Evolutionary conservation across 2,888 invertebrate species (phyloP).

Genomic region (Cephus sareptanus): DNA sequence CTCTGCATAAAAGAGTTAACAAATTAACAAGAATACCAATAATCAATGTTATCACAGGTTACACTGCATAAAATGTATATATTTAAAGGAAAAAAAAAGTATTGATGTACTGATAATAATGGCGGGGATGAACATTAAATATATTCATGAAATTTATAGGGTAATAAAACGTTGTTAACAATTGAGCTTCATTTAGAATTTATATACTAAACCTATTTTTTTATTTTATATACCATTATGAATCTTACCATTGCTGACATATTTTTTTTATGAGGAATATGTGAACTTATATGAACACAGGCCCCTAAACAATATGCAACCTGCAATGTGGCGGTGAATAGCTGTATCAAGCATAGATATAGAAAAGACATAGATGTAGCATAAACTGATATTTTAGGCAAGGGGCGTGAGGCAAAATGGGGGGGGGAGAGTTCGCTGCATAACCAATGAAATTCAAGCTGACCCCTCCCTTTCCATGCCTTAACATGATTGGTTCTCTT

Average conservation of each 20-base stretch:
- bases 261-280: background rate
- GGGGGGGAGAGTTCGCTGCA: no score
- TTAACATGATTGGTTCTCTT: no score
- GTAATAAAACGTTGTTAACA: background rate
- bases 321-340: background rate
- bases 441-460: no score
- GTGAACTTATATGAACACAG: background rate
- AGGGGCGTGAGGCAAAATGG: no score
- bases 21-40: background rate
- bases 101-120: background rate
- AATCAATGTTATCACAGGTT: background rate
- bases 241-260: background rate
- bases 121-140: background rate
- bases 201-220: background rate
- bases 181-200: background rate
- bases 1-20: constrained; percentile 67
- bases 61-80: background rate
- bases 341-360: no score
- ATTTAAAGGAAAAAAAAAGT: background rate
- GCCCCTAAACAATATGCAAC: background rate
- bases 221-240: background rate
- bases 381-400: no score
- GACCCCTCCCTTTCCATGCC: no score
- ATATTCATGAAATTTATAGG: background rate
- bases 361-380: no score